Evolutionary conservation across 2,888 invertebrate genomes (phyloP), one percentile per base, ranked within the genome.

Genomic region (Andrena praecox): DNA sequence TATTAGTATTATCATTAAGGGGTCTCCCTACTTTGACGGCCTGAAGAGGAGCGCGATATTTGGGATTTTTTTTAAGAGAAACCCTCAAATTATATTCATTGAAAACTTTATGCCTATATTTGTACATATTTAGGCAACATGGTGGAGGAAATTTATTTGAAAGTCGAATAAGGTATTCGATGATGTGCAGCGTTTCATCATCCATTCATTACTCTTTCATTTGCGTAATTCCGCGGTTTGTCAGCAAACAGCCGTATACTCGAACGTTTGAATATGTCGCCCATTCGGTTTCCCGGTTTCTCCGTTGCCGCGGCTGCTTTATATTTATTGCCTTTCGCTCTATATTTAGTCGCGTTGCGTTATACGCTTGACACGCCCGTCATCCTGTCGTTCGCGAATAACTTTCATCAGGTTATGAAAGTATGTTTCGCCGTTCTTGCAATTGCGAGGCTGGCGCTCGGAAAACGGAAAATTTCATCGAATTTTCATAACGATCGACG

Each of bases 281-380:
- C 27, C 33, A 8, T 29, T 8, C 5, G 27, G 50, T 72, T 77
- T 48, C 71, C 33, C 27, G 82, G 72, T 78, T 78, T 82, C 69
- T 59, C 82, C 29, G 8, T 6, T 33, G 24, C 31, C 42, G 52
- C 52, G 8, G 66, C 68, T 31, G 12, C 77, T 63, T 63, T 72
- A 76, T 78, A 82, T 78, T 82, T 84, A 75, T 82, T 78, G 67
- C 80, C 77, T 81, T 73, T 77, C 78, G 80, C 62, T 77, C 77
- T 83, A 77, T 77, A 81, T 77, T 83, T 81, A 83, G 81, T 60
- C 56, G 54, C 42, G 52, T 10, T 10, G n/a, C 35, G 63, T 52
- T 73, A 10, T 24, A 33, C 42, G 10, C 42, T 59, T 59, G 75
- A 27, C 80, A 68, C 67, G 31, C 50, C 67, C 63, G 59, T 64